Evolutionary conservation across 2,888 invertebrate genomes (phyloP).

Genomic region (Cantharis flavilabris): DNA sequence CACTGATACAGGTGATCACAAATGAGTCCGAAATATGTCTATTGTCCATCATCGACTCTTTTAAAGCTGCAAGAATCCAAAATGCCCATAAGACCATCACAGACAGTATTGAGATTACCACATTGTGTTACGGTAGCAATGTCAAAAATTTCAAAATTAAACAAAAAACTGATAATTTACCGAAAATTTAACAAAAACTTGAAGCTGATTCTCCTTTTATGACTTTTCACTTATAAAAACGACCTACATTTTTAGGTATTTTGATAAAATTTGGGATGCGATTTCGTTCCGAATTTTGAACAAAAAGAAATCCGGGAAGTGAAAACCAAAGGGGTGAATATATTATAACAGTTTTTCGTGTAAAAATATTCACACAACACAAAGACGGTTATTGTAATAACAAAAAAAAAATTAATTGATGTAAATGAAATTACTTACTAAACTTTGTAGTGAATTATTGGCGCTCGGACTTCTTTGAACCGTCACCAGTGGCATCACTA

Average conservation of each 20-base stretch:
- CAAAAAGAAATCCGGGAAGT: not conserved
- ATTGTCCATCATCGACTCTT: not conserved
- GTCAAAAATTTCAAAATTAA: not conserved
- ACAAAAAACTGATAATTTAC: not conserved
- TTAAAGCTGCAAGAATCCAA: not conserved
- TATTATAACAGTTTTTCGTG: not conserved
- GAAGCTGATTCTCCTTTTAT: not conserved
- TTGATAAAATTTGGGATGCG: not conserved
- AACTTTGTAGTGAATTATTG: conserved; percentile 66
- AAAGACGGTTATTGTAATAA: not conserved
- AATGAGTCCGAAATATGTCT: not conserved
- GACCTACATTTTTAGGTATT: not conserved
- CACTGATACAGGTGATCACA: not conserved
- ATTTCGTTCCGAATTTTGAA: not conserved
- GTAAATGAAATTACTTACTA: conserved; percentile 55
- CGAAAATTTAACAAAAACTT: not conserved
- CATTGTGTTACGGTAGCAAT: not conserved
- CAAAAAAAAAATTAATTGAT: not conserved
- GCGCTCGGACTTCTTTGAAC: conserved; percentile 74
- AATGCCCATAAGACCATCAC: no score
- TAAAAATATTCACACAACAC: not conserved
- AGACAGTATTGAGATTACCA: not conserved
- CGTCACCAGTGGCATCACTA: conserved; percentile 71
- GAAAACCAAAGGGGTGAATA: not conserved
- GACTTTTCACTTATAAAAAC: not conserved